Conservation (phyloP, 2,888 invertebrate genomes). For the Ichneumoninae sp. region DNA sequence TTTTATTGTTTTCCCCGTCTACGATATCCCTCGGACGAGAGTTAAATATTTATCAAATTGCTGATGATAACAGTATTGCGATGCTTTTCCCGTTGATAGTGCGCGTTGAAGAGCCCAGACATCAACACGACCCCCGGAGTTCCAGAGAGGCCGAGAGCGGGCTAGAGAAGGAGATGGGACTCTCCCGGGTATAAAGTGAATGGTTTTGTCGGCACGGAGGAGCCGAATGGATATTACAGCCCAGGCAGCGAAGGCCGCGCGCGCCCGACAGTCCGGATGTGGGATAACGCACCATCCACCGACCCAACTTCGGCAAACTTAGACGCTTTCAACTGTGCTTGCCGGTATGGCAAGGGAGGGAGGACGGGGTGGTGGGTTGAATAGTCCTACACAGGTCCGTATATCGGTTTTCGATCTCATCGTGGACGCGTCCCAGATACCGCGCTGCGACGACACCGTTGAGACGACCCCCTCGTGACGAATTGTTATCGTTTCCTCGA, state of each 20-base stretch:
- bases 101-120: neutral
- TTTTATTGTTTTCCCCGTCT: neutral
- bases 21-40: neutral
- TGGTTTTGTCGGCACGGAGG: conserved; percentile 56
- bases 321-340: neutral
- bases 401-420: conserved; percentile 21
- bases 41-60: neutral
- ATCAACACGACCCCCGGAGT: conserved; percentile 24
- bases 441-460: conserved; percentile 6
- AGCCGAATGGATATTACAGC: conserved; percentile 66
- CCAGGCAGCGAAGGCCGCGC: conserved; percentile 5
- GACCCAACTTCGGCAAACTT: conserved; percentile 19
- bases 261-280: conserved; percentile 15
- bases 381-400: conserved; percentile 10
- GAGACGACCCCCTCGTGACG: conserved; percentile 9
- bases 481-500: conserved; percentile 20
- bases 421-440: conserved; percentile 17
- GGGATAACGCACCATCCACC: conserved; percentile 29
- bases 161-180: conserved; percentile 16
- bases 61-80: conserved; percentile 1
- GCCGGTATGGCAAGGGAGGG: neutral
- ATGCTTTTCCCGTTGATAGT: conserved; percentile 5
- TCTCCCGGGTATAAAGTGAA: conserved; percentile 60
- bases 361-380: neutral
- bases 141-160: conserved; percentile 3